Conservation (phyloP, 2,797 vertebrate genomes). For the Cercopithecus diana region DNA sequence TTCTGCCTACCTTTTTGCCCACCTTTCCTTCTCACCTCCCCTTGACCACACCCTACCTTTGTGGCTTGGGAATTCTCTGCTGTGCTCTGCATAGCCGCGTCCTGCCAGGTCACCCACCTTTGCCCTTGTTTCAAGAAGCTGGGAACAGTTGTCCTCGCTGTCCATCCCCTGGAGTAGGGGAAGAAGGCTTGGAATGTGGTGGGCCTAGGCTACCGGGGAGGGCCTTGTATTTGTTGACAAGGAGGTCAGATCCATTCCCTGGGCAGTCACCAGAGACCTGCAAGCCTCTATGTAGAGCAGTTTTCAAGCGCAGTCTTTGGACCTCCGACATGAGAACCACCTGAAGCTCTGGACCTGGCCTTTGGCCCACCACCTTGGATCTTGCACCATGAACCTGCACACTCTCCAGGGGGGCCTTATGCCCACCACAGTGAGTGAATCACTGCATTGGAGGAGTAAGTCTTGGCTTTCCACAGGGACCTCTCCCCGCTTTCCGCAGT, state of each 20-base stretch:
- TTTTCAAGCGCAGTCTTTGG: background rate
- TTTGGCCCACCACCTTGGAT: background rate
- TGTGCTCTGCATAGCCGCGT: background rate
- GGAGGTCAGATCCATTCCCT: background rate
- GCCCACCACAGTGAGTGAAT: background rate
- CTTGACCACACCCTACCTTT: background rate
- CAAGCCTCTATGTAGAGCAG: background rate
- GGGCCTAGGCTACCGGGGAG: background rate
- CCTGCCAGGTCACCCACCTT: background rate
- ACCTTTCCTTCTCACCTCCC: background rate
- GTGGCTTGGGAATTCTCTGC: background rate
- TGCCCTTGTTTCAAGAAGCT: background rate
- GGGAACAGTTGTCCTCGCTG: background rate
- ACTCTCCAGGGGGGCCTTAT: background rate
- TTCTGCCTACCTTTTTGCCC: background rate
- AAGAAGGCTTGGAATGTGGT: background rate
- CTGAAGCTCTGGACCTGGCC: background rate
- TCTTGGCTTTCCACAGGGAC: background rate
- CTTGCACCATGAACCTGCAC: background rate
- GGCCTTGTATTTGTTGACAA: background rate
- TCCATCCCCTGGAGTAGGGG: too few species aligned
- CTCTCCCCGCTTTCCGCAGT: background rate
- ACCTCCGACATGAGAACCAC: background rate
- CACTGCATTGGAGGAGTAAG: background rate
- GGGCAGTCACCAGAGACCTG: background rate